These are phyloP conservation scores for Trachops cirrhosus DNA, from an alignment of 2,797 vertebrate genomes.

Conservation along the genomic window DNA sequence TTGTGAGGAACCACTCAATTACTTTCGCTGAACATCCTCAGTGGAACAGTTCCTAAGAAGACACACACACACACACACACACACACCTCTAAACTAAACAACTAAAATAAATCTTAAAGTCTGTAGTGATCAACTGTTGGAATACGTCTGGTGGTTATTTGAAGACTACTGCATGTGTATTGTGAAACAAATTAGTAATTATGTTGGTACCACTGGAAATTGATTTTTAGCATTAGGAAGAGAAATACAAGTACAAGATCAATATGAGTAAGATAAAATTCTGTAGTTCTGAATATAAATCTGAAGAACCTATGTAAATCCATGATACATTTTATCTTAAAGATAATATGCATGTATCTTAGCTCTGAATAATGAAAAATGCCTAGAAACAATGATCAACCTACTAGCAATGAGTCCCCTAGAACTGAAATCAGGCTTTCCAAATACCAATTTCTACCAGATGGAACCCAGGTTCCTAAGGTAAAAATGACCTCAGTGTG, in stretches of 20 bases:
- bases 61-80: background rate
- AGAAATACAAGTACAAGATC: background rate
- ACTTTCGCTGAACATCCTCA: background rate
- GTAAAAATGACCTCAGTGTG: background rate
- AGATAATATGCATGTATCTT: background rate
- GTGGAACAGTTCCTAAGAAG: background rate
- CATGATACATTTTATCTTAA: conserved; percentile 9
- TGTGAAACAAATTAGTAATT: background rate
- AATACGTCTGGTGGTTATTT: background rate
- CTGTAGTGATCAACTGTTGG: background rate
- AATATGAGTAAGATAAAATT: background rate
- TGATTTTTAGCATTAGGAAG: background rate
- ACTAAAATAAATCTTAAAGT: background rate
- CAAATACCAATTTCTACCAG: background rate
- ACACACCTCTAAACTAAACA: background rate
- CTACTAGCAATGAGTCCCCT: background rate
- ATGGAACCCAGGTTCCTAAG: background rate
- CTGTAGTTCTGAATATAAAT: background rate
- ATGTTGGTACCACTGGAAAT: background rate
- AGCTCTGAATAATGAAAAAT: background rate
- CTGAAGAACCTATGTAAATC: background rate
- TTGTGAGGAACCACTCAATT: background rate
- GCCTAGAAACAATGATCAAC: background rate
- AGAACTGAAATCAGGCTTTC: background rate
- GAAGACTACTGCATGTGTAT: background rate